Evolutionary conservation across 2,797 vertebrate species (phyloP).

Genomic region (Miopithecus talapoin): DNA sequence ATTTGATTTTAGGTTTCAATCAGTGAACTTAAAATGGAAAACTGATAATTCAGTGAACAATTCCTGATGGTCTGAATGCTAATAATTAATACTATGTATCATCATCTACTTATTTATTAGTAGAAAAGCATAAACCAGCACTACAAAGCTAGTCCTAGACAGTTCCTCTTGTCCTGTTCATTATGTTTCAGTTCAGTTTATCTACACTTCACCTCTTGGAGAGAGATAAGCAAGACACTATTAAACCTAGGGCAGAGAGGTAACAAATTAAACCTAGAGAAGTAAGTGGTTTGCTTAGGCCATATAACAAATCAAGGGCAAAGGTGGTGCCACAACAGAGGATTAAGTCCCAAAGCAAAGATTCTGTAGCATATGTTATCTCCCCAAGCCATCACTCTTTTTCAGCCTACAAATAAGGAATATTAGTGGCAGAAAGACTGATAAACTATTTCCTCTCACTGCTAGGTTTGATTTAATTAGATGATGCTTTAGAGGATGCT

Average conservation of each 20-base stretch:
- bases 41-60: background rate
- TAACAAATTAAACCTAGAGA: background rate
- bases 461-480: conserved; percentile 20
- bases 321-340: background rate
- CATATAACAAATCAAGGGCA: background rate
- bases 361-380: background rate
- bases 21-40: background rate
- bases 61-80: background rate
- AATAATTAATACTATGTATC: too few relatives aligned
- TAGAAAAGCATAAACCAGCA: background rate
- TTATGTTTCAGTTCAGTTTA: background rate
- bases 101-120: background rate
- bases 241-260: background rate
- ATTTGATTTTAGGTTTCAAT: background rate
- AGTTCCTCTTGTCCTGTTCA: background rate
- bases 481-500: background rate
- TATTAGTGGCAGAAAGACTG: background rate
- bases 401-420: background rate
- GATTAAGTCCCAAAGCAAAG: background rate
- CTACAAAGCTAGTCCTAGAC: background rate
- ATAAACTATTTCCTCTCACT: background rate
- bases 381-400: background rate
- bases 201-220: background rate
- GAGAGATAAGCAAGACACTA: background rate
- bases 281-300: background rate